Evolutionary conservation across 53 echinoderm and acorn worm genomes (phyloP), one percentile per base, ranked within the genome.

Genomic region (Apostichopus leukothele): DNA sequence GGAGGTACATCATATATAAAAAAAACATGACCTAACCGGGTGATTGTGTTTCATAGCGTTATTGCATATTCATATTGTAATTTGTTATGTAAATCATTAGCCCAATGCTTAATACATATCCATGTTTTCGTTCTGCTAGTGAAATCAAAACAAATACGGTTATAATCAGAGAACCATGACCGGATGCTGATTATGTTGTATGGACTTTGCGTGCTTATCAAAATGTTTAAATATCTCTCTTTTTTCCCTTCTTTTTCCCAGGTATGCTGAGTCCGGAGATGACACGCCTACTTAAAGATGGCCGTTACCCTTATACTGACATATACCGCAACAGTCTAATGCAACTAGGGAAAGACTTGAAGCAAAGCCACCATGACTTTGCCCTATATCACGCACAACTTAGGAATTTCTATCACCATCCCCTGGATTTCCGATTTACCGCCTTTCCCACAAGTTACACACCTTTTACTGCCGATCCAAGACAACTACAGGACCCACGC

Each of bases 271-370:
- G 94, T 87, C 91, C 92, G 6, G 98, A 95, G 59, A 95, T 95
- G 89, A 86, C 86, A 6, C 94, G 94, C 59, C 86, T 98, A 7
- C 50, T 98, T 53, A 95, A 95, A 78, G 98, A 98, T 73, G 98
- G 98, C 67, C 90, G 91, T 8, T 90, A 95, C 59, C 94, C 95
- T 88, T 98, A 98, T 83, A 95, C 98, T 20, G 97, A 97, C 55
- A 95, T 95, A 51, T 95, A 93, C 89, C 91, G 95, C 6, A 94
- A 93, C 4, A 86, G 93, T 27, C 92, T 95, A 71, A 90, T 94
- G 6, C 95, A 93, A 53, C 88, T 93, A 12, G 51, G 63, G 6
- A 73, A 75, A 74, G 74, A 87, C 25, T 52, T 50, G 23, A 89
- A 89, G 74, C 81, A 67, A 52, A 80, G 67, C 13, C 63, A 85